Base-by-base conservation (phyloP, 2,888 invertebrate genomes). In the Drosophila leonis region DNA sequence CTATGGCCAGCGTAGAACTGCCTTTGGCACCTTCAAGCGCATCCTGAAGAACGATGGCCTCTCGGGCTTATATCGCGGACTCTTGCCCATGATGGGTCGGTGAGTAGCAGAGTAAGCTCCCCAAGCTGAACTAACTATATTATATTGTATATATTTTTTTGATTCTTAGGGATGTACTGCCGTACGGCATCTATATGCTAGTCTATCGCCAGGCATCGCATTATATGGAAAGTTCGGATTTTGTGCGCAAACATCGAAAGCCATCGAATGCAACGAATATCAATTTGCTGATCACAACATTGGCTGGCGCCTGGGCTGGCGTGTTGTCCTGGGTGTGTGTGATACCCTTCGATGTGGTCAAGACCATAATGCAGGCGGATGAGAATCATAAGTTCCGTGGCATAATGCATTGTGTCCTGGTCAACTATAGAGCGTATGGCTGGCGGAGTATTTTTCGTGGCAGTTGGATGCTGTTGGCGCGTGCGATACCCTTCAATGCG, bases 401-500 rank as follows among this genome's bases (percentile, higher is more conserved):
- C 44, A 94, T 95, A 72, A 82, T 93, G 56, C 94, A 96, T 88
- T 96, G 96, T 88, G 93, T 94, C 12, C 70, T 83, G 18, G 93
- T 94, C 70, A 94, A 95, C 73, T 95, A 94, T 78, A 90, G 90
- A 67, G 92, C 92, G 24, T 94, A 94, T 54, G 96, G 96, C 0
- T 79, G 94, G 66, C 86, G 91, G 15, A 94, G 95, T 52, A 95
- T 97, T 83, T 95, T 94, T 82, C 94, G 94, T 72, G 97, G 97
- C 27, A 94, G 95, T 75, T 92, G 94, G 83, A 94, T 95, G 82
- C 92, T 95, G 73, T 92, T 94, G n/a, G 78, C 95, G 0, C 93
- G 96, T 54, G 96, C 96, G 2, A 95, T 96, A 90, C 95, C 95
- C 1, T 95, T 95, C 12, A 96, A 96, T 92, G 95, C 95, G n/a